Conservation (phyloP, 1,140 invertebrate species). For the Ruditapes philippinarum region DNA sequence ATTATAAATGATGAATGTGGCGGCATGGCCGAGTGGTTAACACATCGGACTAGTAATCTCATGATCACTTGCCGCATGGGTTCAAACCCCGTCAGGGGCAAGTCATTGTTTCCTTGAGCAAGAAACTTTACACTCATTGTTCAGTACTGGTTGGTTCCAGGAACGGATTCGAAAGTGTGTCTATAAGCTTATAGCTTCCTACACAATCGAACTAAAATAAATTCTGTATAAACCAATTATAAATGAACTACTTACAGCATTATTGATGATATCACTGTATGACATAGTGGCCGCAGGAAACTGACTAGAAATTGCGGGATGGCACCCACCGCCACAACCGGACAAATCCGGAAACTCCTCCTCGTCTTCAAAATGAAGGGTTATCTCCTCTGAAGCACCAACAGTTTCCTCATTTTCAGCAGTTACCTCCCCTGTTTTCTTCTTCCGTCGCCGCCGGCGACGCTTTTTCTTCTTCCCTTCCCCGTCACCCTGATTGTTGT, state of each 20-base stretch:
- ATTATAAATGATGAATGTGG: no score
- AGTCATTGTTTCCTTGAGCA: no score
- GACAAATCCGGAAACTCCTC: conserved; percentile 78
- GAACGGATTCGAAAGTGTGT: no score
- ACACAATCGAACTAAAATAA: no score
- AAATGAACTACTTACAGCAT: conserved; percentile 69
- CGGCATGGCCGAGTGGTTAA: no score
- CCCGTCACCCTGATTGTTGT: conserved; percentile 18
- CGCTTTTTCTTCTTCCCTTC: conserved; percentile 56
- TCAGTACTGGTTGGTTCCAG: no score
- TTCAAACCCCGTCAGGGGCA: no score
- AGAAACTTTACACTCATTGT: no score
- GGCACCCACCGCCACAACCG: not conserved
- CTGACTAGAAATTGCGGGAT: conserved; percentile 14
- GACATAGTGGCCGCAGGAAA: conserved; percentile 28
- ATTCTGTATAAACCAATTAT: no score
- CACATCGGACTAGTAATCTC: no score
- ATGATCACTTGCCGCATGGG: no score
- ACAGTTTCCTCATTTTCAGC: not conserved
- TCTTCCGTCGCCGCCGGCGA: conserved; percentile 27
- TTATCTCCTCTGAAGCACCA: conserved; percentile 53
- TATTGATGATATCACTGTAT: conserved; percentile 78
- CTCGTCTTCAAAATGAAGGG: conserved; percentile 82
- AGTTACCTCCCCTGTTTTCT: not conserved
- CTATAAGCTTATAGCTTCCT: no score